Evolutionary conservation across 2,888 invertebrate genomes (phyloP).

Genomic region (Drosophila neonasuta): DNA sequence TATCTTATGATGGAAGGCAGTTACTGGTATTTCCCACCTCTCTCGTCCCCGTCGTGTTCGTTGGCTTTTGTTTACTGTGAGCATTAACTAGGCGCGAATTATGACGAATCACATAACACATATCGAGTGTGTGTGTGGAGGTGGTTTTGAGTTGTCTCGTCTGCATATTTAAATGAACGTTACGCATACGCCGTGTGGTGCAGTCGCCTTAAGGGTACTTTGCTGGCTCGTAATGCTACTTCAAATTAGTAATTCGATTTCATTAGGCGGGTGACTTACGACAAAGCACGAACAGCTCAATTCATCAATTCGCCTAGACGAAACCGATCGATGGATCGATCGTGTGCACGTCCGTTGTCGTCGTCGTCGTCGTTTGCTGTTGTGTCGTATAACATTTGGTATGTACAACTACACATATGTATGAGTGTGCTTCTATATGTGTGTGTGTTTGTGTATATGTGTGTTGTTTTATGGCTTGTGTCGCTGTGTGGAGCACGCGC

Average conservation of each 20-base stretch:
- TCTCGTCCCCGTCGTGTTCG: not conserved
- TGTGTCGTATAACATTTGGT: slow-evolving; percentile 10
- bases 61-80: slow-evolving; percentile 40
- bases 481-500: slow-evolving; percentile 62
- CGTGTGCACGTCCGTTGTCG: slow-evolving; percentile 51
- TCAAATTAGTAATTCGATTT: slow-evolving; percentile 44
- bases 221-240: slow-evolving; percentile 34
- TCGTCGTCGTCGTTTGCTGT: slow-evolving; percentile 36
- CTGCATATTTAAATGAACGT: slow-evolving; percentile 41
- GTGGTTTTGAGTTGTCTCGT: slow-evolving; percentile 12
- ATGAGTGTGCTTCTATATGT: not conserved
- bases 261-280: slow-evolving; percentile 42
- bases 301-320: slow-evolving; percentile 49
- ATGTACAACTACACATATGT: slow-evolving; percentile 4
- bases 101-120: slow-evolving; percentile 56
- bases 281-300: slow-evolving; percentile 56
- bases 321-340: slow-evolving; percentile 63
- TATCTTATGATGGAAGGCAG: slow-evolving; percentile 61
- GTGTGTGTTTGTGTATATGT: slow-evolving; percentile 2
- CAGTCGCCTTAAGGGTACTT: slow-evolving; percentile 22
- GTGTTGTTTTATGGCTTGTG: slow-evolving; percentile 29
- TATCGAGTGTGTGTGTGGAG: not conserved
- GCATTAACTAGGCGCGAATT: slow-evolving; percentile 64
- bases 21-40: slow-evolving; percentile 19
- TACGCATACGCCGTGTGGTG: slow-evolving; percentile 58